phyloP scores from a whole-genome alignment of 2,113 vertebrate species.

The Acanthochromis polyacanthus region DNA sequence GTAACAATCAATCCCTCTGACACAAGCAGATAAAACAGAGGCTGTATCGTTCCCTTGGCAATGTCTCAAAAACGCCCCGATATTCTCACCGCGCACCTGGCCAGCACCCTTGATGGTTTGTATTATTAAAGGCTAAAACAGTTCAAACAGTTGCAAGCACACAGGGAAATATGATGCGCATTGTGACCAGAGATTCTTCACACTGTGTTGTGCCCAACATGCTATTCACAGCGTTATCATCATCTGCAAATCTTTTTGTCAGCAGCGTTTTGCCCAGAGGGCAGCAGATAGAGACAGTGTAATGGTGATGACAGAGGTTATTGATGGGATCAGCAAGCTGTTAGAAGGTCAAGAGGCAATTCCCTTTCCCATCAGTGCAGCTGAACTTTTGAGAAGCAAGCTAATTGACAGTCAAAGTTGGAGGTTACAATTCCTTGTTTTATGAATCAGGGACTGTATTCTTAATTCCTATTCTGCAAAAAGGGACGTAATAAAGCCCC shows the following conservation, averaged over 20 bases:
- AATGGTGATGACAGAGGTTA: conserved; percentile 41
- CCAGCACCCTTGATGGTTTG: conserved; percentile 39
- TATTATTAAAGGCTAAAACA: conserved; percentile 43
- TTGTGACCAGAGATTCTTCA: conserved; percentile 17
- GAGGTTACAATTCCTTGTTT: background rate
- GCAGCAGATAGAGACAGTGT: conserved; percentile 8
- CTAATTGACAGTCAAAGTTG: conserved; percentile 9
- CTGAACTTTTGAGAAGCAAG: conserved; percentile 2
- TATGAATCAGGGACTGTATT: background rate
- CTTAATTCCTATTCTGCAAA: too few species aligned
- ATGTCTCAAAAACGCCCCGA: conserved; percentile 44
- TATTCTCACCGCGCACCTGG: conserved; percentile 59
- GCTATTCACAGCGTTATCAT: conserved; percentile 19
- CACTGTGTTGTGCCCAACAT: background rate
- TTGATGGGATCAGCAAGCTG: conserved; percentile 39
- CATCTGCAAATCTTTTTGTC: conserved; percentile 43
- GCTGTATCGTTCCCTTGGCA: conserved; percentile 49
- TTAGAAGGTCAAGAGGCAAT: conserved; percentile 50
- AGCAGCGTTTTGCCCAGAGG: conserved; percentile 42
- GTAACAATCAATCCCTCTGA: conserved; percentile 68
- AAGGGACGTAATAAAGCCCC: too few species aligned
- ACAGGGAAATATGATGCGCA: conserved; percentile 19
- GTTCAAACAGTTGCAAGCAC: conserved; percentile 36
- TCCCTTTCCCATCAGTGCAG: conserved; percentile 33
- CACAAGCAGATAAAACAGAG: conserved; percentile 60